phyloP scores from a whole-genome alignment of 2,888 invertebrate species.

The Mythimna lalbum region DNA sequence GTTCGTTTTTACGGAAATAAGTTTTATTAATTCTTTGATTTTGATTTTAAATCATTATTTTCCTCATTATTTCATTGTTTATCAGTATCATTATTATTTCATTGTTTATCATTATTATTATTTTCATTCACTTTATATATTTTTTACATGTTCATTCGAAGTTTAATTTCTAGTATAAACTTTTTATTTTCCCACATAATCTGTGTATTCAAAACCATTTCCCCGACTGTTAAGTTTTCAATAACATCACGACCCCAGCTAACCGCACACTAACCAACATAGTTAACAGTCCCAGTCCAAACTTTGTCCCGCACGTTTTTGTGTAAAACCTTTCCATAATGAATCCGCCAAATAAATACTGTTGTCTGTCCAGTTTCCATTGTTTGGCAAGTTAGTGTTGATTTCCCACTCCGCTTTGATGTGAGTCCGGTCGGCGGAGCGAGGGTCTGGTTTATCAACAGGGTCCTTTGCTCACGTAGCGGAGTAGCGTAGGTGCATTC shows the following conservation, averaged over 20 bases:
- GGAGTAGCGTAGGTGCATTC: conserved; percentile 79
- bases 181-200: no score
- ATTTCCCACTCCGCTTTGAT: conserved; percentile 83
- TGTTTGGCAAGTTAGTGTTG: conserved; percentile 80
- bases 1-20: neutral
- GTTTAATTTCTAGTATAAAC: no score
- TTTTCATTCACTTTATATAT: no score
- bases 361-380: conserved; percentile 60
- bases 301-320: conserved; percentile 43
- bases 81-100: no score
- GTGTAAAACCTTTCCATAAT: conserved; percentile 52
- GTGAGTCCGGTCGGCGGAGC: conserved; percentile 74
- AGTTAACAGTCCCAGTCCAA: conserved; percentile 17
- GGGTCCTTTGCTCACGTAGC: conserved; percentile 80
- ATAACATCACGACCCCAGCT: conserved; percentile 10
- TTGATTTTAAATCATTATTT: neutral
- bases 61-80: no score
- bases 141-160: no score
- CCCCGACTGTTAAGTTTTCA: neutral
- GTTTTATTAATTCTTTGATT: neutral
- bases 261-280: conserved; percentile 25
- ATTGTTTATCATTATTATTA: no score
- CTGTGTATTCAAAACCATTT: conserved; percentile 1
- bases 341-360: conserved; percentile 56
- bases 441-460: conserved; percentile 76